Base-by-base conservation (phyloP, 2,113 vertebrate genomes). In the Macquaria ambigua region DNA sequence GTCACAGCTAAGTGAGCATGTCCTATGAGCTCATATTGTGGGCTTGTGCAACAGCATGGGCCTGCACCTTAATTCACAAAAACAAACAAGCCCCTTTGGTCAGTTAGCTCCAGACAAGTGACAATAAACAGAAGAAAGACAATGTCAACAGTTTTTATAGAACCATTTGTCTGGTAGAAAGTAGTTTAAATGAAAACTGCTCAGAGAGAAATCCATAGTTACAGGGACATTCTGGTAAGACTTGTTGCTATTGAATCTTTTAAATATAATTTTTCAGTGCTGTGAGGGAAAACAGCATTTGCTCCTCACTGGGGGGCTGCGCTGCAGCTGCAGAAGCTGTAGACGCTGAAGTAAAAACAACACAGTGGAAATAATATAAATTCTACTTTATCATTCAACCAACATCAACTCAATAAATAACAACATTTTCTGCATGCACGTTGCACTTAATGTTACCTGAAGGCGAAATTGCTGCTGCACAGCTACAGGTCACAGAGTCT, bases 1-100 rank as follows among this genome's bases (percentile, higher is more conserved):
- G 80, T 89, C 85, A 87, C 82, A 79, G 74, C 73, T 85, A 85
- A 87, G 74, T 83, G 77, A 76, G 75, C 74, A 71, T 68, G 75
- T 67, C 87, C 82, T 77, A 62, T 50, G 75, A 69, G 67, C 77
- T 77, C 34, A 37, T 34, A 79, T 8, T 50, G 71, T 68, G 61
- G 67, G 69, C 21, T 66, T 70, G 52, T 66, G 73, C 34, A 46
- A 70, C 85, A 82, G 75, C 48, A 37, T 34, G 80, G 14, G 23
- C n/a, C 28, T 74, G 50, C 46, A 74, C 67, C 61, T 83, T 76
- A 53, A 81, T 64, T 85, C 80, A 74, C 64, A 79, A 56, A 79
- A 73, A 67, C 69, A 68, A 85, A 85, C 79, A 81, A 66, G 58
- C 73, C 56, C 74, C 11, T 72, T 72, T 64, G 81, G 69, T 81